Evolutionary conservation across 2,888 invertebrate genomes (phyloP).

Genomic region (Callyntrura sp.): DNA sequence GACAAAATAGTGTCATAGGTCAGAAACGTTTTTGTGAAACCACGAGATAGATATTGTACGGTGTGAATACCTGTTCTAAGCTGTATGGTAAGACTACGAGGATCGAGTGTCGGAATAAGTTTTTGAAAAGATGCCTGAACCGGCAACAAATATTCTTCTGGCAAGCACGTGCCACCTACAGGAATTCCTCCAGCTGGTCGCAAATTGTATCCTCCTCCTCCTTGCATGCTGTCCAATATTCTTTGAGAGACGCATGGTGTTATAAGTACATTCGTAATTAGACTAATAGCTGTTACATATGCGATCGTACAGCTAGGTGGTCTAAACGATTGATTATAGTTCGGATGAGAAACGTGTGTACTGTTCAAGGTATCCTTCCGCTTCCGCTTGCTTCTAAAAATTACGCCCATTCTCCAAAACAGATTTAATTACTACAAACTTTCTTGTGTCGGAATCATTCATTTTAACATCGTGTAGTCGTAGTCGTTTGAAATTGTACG

Average conservation of each 20-base stretch:
- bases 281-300: not conserved
- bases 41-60: not conserved
- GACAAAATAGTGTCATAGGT: not conserved
- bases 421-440: not conserved
- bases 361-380: not conserved
- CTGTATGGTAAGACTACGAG: conserved; percentile 59
- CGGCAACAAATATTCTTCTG: conserved; percentile 30
- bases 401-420: not conserved
- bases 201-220: not conserved
- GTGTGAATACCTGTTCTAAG: conserved; percentile 71
- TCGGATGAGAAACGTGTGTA: too few relatives aligned
- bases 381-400: not conserved
- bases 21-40: too few relatives aligned
- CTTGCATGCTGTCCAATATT: not conserved
- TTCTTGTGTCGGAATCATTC: too few relatives aligned
- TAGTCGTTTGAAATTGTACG: too few relatives aligned
- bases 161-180: conserved; percentile 38
- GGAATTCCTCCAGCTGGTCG: not conserved
- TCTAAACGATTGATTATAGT: not conserved
- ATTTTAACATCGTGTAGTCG: too few relatives aligned
- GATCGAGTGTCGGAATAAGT: conserved; percentile 74
- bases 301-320: not conserved
- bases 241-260: not conserved
- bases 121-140: conserved; percentile 66
- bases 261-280: not conserved